Base-by-base conservation (phyloP, 37 sponge, comb jelly and placozoan genomes). In the Agelas oroides region DNA sequence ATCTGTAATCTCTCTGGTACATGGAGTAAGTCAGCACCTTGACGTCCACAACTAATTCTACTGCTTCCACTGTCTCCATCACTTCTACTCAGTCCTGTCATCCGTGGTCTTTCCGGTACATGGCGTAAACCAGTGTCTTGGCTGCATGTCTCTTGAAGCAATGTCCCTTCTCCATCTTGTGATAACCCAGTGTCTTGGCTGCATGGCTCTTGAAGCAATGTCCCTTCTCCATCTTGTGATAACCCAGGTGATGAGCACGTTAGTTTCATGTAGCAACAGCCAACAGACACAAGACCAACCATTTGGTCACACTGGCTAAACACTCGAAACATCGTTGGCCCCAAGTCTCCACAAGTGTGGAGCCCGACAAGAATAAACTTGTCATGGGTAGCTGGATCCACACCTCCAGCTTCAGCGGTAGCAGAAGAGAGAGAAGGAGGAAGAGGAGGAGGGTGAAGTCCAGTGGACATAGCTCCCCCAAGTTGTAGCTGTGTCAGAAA, bases 231-330 rank as follows among this genome's bases (percentile, higher is more conserved):
- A n/a, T n/a, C n/a, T n/a, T n/a, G n/a, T 12, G 46, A 46, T 46
- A 46, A 3, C 3, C 46, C 46, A 53, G 39, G 28, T 18, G 72
- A 18, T 28, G 37, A 20, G 28, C 69, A 71, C 1, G 87, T 87
- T 23, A 89, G 59, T 65, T 94, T 94, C 94, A 94, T 94, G 76
- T 94, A 94, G 73, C 95, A 94, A 61, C 95, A 94, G 25, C 95
- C 94, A 11, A 91, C 93, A 31, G 83, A 88, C 36, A 85, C 88
- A 5, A 91, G 31, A 0, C 86, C 93, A 63, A 55, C 69, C 28
- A 91, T 54, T 0, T 52, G 37, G 24, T 78, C 62, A 55, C 77
- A 76, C 39, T 75, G 16, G n/a, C 71, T 18, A 59, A 91, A 94
- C 71, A 88, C 34, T n/a, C 89, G 65, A n/a, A 94, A 56, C 69